A percentile compares a stretch with the other conserved stretches of the same genome.
These are phyloP conservation scores for Aphelinus certus DNA, from an alignment of 1,140 invertebrate genomes.

Conservation along the genomic window DNA sequence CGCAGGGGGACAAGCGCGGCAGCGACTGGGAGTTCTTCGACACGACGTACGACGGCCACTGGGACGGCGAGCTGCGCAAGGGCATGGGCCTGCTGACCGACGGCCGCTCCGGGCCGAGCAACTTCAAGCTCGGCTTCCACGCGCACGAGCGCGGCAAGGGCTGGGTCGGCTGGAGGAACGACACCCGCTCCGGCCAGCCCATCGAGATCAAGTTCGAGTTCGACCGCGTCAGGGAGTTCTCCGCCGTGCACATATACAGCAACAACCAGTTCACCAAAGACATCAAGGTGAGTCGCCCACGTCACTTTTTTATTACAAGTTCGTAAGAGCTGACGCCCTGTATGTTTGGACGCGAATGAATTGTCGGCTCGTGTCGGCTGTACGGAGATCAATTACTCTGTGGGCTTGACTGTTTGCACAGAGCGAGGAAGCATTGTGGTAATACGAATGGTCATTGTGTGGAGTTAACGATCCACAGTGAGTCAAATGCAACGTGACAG, in stretches of 20 bases:
- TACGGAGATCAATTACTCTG: too few species aligned
- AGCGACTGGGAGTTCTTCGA: constrained; percentile 80
- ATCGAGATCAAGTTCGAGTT: constrained; percentile 88
- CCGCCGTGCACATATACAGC: constrained; percentile 80
- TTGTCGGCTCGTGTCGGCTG: too few species aligned
- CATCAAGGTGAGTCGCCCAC: constrained; percentile 70
- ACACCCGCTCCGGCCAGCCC: constrained; percentile 72
- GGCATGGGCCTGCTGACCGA: constrained; percentile 81
- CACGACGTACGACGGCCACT: constrained; percentile 80
- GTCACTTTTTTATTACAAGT: too few species aligned
- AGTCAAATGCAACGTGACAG: too few species aligned
- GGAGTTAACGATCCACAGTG: too few species aligned
- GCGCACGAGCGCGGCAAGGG: constrained; percentile 71
- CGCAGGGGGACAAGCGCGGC: constrained; percentile 79
- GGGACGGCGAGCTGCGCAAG: constrained; percentile 70
- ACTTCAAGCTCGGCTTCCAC: constrained; percentile 76
- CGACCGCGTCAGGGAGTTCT: constrained; percentile 86
- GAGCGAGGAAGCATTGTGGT: too few species aligned
- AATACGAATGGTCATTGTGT: too few species aligned
- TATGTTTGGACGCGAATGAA: too few species aligned
- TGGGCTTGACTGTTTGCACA: too few species aligned
- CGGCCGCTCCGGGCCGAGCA: constrained; percentile 74
- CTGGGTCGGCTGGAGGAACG: constrained; percentile 94
- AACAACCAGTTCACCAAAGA: constrained; percentile 83
- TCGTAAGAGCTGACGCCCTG: too few species aligned